phyloP scores from a whole-genome alignment of 2,888 invertebrate species.

The Nomada ferruginata region DNA sequence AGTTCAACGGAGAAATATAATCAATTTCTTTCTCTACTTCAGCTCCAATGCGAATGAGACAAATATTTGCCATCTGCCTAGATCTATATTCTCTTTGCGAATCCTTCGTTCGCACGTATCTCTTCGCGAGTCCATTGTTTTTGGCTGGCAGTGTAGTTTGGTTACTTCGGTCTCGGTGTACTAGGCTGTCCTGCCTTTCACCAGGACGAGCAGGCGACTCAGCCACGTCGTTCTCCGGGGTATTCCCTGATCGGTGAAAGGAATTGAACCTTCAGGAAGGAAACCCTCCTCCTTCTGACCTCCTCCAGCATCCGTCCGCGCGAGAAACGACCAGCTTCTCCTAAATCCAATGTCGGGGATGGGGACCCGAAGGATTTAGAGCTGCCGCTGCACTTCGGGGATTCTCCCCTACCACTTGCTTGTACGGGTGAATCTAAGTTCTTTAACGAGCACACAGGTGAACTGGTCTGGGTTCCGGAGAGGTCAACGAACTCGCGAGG shows the following conservation, averaged over 20 bases:
- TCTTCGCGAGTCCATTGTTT: no score
- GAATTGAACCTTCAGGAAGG: slow-evolving; percentile 67
- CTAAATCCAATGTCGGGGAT: slow-evolving; percentile 59
- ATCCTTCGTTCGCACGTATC: no score
- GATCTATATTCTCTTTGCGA: no score
- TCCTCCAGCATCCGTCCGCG: slow-evolving; percentile 37
- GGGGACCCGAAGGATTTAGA: slow-evolving; percentile 71
- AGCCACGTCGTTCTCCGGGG: slow-evolving; percentile 53
- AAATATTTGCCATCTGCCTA: no score
- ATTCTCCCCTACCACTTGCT: slow-evolving; percentile 49
- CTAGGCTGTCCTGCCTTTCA: neutral
- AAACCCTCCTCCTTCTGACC: slow-evolving; percentile 44
- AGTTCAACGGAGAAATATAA: no score
- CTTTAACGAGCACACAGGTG: slow-evolving; percentile 67
- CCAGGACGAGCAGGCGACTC: slow-evolving; percentile 2
- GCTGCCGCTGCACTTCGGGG: slow-evolving; percentile 77
- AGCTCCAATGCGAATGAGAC: neutral
- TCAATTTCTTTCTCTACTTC: neutral
- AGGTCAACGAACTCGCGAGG: neutral
- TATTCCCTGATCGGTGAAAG: slow-evolving; percentile 68
- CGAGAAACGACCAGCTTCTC: slow-evolving; percentile 55
- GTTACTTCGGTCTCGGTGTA: neutral
- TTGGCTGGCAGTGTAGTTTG: neutral
- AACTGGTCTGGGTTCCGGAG: neutral
- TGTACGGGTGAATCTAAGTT: slow-evolving; percentile 17